Evolutionary conservation across 2,888 invertebrate genomes (phyloP).

Genomic region (Tenodera sinensis): DNA sequence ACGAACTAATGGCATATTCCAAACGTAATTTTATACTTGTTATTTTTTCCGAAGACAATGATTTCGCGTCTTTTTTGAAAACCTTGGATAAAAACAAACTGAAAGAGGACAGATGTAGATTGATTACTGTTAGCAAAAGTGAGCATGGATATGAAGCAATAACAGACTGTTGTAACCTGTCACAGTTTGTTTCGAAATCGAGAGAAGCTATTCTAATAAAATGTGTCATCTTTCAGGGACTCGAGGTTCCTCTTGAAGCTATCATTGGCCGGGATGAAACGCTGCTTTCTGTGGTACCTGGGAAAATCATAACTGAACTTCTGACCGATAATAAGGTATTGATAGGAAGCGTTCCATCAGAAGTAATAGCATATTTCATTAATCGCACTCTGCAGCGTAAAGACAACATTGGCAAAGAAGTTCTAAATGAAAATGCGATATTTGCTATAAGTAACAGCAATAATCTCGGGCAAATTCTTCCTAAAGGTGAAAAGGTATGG

Average conservation of each 20-base stretch:
- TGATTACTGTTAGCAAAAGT: neutral
- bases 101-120: neutral
- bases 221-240: neutral
- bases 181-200: neutral
- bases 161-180: neutral
- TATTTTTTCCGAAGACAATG: neutral
- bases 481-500: neutral
- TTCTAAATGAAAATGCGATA: neutral
- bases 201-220: neutral
- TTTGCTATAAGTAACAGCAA: neutral
- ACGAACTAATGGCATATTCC: neutral
- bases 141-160: neutral
- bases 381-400: neutral
- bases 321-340: neutral
- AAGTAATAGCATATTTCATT: neutral
- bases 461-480: neutral
- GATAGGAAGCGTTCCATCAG: neutral
- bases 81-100: neutral
- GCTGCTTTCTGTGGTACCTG: neutral
- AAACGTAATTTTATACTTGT: neutral
- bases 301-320: neutral
- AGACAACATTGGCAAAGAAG: neutral
- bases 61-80: neutral
- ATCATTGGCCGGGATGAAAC: neutral
- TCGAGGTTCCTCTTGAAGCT: neutral